phyloP scores from a whole-genome alignment of 1,140 invertebrate species.

The Brachystomella parvula region DNA sequence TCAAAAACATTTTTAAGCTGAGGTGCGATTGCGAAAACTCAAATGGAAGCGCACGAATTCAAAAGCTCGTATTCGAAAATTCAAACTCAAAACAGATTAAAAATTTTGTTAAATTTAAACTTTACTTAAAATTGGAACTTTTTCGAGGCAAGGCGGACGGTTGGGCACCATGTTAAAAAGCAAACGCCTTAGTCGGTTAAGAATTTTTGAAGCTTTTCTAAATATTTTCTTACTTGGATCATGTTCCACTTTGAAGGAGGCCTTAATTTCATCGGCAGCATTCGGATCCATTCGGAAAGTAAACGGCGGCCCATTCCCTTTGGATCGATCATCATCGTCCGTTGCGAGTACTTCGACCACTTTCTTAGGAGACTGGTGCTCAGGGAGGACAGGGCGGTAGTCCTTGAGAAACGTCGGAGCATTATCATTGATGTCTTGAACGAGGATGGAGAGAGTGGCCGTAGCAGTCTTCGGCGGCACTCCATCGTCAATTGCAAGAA shows the following conservation, averaged over 20 bases:
- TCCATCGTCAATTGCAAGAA: conserved; percentile 89
- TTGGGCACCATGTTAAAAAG: no score
- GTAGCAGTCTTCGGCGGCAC: conserved; percentile 87
- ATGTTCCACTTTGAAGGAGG: conserved; percentile 89
- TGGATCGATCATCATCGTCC: conserved; percentile 88
- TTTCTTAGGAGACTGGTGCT: conserved; percentile 79
- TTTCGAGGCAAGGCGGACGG: no score
- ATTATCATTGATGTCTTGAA: conserved; percentile 95
- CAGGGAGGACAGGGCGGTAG: conserved; percentile 82
- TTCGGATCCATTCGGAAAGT: conserved; percentile 85
- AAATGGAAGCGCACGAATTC: no score
- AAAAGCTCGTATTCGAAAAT: no score
- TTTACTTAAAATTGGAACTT: no score
- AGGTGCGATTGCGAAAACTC: no score
- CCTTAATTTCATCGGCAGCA: conserved; percentile 81
- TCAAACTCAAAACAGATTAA: no score
- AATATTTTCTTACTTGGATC: conserved; percentile 85
- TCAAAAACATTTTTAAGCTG: no score
- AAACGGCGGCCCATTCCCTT: conserved; percentile 90
- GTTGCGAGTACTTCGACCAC: conserved; percentile 88
- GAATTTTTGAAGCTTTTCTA: no score
- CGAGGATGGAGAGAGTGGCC: conserved; percentile 86
- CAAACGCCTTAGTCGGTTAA: no score
- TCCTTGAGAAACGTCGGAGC: conserved; percentile 83
- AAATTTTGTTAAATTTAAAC: no score